Percentiles rank a stretch among this genome's conserved stretches.
Conservation (phyloP, 2,888 invertebrate species). For the Aphrophora alni region DNA sequence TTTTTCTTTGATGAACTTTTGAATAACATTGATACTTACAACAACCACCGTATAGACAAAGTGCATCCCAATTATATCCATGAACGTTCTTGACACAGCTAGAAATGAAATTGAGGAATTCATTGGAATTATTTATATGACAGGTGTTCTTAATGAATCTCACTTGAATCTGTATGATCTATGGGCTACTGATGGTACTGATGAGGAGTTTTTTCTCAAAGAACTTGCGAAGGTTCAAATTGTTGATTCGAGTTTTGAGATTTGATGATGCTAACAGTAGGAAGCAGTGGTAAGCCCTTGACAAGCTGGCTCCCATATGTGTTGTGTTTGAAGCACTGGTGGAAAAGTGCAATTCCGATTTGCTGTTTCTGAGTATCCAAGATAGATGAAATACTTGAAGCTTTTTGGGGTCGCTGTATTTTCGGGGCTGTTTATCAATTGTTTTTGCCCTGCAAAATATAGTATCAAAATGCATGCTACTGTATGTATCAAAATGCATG, state of each 20-base stretch:
- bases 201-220: constrained; percentile 35
- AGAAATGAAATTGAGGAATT: constrained; percentile 45
- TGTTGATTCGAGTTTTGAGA: constrained; percentile 22
- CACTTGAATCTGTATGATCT: constrained; percentile 43
- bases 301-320: constrained; percentile 49
- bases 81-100: constrained; percentile 11
- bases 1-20: constrained; percentile 44
- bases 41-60: constrained; percentile 40
- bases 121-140: constrained; percentile 46
- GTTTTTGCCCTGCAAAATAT: constrained; percentile 53
- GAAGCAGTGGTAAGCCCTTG: constrained; percentile 47
- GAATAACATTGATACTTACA: constrained; percentile 41
- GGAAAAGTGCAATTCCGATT: constrained; percentile 49
- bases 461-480: constrained; percentile 53
- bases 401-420: constrained; percentile 50
- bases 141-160: constrained; percentile 33
- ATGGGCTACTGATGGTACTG: constrained; percentile 37
- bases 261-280: constrained; percentile 35
- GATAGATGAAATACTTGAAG: constrained; percentile 50
- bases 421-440: constrained; percentile 52
- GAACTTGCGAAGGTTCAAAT: constrained; percentile 31
- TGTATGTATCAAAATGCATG: constrained; percentile 53
- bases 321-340: constrained; percentile 52
- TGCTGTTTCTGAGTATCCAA: constrained; percentile 43
- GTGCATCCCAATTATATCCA: not conserved